These are phyloP conservation scores for human (Homo sapiens) DNA, from an alignment of 2,113 vertebrate species.

Conservation along the genomic window DNA sequence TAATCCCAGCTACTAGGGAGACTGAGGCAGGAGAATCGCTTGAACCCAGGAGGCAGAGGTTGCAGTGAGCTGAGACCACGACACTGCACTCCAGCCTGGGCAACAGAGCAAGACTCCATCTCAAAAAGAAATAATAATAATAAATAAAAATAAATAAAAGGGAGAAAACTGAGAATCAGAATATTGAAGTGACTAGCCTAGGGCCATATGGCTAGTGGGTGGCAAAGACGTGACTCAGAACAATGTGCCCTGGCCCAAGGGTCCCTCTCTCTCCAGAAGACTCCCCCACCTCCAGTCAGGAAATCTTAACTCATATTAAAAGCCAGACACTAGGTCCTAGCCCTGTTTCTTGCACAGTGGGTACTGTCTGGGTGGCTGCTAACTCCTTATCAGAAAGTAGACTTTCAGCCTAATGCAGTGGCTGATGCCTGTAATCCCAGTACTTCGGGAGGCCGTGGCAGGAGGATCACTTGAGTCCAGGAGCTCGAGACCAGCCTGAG, in stretches of 20 bases:
- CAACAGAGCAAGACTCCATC: no score
- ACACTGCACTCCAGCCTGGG: no score
- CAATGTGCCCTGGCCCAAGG: fast-evolving
- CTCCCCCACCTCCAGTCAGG: background rate
- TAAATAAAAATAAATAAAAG: no score
- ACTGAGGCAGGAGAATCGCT: no score
- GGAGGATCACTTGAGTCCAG: no score
- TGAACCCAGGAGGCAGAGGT: no score
- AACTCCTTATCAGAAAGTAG: background rate
- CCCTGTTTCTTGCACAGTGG: background rate
- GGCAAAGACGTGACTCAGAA: background rate
- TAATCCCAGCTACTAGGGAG: no score
- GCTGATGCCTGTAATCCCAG: no score
- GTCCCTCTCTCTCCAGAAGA: background rate
- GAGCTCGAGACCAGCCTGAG: no score
- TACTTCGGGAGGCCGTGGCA: no score
- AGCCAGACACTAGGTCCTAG: background rate
- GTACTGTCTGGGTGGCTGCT: background rate
- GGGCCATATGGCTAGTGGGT: background rate
- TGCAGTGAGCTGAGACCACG: no score
- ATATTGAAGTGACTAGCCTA: background rate
- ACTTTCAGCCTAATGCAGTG: background rate
- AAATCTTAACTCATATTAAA: background rate
- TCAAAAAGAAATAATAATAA: no score
- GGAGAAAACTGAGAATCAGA: background rate